phyloP scores from a whole-genome alignment of 2,113 vertebrate genomes.

The Ibidorhyncha struthersii region DNA sequence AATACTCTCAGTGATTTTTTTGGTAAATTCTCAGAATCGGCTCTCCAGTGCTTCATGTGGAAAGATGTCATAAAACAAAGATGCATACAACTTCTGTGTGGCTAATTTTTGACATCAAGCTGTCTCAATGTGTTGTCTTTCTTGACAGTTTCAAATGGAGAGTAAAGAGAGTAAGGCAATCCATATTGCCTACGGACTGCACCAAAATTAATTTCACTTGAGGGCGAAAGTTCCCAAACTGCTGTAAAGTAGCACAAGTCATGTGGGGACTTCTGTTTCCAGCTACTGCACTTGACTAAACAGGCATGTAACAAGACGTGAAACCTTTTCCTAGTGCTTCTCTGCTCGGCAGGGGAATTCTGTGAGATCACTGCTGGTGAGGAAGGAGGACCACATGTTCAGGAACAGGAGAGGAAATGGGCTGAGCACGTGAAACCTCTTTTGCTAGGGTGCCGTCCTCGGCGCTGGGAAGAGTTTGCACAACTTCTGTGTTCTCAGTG shows the following conservation, averaged over 20 bases:
- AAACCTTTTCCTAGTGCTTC: neutral
- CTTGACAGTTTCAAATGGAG: neutral
- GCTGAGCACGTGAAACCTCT: slow-evolving; percentile 27
- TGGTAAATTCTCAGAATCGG: neutral
- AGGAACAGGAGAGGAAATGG: slow-evolving; percentile 55
- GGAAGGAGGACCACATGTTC: slow-evolving; percentile 54
- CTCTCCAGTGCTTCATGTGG: neutral
- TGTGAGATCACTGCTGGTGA: neutral
- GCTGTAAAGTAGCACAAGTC: neutral
- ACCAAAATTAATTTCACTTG: neutral
- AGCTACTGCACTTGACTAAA: neutral
- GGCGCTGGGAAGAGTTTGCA: neutral
- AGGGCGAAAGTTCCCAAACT: neutral
- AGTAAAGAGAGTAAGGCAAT: neutral
- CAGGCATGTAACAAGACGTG: neutral
- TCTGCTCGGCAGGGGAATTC: neutral
- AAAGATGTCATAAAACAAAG: neutral
- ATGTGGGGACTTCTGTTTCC: neutral
- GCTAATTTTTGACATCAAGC: neutral
- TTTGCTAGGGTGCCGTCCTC: neutral
- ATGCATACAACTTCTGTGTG: neutral
- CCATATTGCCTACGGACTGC: neutral
- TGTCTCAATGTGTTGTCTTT: neutral
- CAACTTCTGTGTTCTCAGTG: neutral
- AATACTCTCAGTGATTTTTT: neutral